Evolutionary conservation across 2,113 vertebrate species (phyloP).

Genomic region (Redunca redunca): DNA sequence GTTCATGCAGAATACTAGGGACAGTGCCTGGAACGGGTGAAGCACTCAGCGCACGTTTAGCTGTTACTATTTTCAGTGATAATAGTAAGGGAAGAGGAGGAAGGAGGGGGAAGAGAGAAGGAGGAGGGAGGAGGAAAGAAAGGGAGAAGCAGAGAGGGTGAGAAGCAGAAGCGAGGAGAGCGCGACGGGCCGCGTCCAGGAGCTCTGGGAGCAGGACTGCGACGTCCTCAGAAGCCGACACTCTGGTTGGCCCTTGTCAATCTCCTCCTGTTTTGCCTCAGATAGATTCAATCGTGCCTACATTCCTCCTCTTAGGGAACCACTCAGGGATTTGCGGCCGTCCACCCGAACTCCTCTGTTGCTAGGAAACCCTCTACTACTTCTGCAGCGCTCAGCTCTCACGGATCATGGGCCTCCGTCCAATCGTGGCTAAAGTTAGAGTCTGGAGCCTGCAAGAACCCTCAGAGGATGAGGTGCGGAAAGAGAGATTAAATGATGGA

Average conservation of each 20-base stretch:
- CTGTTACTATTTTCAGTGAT: neutral
- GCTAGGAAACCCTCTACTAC: neutral
- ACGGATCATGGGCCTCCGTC: neutral
- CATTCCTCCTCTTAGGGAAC: neutral
- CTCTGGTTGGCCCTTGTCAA: neutral
- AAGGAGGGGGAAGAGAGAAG: neutral
- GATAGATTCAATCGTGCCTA: neutral
- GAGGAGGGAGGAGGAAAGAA: neutral
- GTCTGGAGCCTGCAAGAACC: neutral
- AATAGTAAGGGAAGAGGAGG: neutral
- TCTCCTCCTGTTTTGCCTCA: neutral
- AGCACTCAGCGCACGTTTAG: accelerated
- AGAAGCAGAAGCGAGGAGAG: neutral
- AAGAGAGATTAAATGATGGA: neutral
- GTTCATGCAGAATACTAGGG: too few species aligned
- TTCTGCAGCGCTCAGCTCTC: neutral
- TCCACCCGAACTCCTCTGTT: neutral
- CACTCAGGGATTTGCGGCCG: neutral
- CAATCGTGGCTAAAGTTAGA: neutral
- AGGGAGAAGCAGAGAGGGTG: neutral
- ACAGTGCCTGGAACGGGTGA: neutral
- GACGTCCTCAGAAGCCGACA: neutral
- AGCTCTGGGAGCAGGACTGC: neutral
- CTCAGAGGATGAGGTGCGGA: neutral
- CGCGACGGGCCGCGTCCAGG: neutral